These are phyloP conservation scores for Ethmia dodecea DNA, from an alignment of 2,888 invertebrate species.

Conservation along the genomic window DNA sequence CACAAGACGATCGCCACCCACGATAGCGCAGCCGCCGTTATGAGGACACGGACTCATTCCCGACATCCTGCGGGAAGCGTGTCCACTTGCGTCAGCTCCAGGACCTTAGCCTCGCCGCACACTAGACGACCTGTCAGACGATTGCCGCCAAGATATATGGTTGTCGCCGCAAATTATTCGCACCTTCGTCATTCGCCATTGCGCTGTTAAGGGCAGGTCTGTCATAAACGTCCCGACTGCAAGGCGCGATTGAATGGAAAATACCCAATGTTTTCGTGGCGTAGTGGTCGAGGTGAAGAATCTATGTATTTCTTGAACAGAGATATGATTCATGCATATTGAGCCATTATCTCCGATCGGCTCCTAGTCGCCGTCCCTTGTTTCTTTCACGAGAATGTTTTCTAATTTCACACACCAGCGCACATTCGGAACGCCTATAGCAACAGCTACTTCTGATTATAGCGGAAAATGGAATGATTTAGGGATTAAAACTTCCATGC, in stretches of 20 bases:
- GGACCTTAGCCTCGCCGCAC: slow-evolving; percentile 54
- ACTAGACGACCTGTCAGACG: slow-evolving; percentile 60
- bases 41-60: slow-evolving; percentile 74
- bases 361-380: slow-evolving; percentile 24
- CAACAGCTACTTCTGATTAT: slow-evolving; percentile 25
- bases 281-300: slow-evolving; percentile 1
- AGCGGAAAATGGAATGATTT: slow-evolving; percentile 4
- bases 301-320: slow-evolving; percentile 14
- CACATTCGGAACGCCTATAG: slow-evolving; percentile 26
- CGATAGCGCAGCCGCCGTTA: slow-evolving; percentile 53
- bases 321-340: slow-evolving; percentile 23
- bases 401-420: slow-evolving; percentile 44
- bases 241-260: slow-evolving; percentile 15
- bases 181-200: slow-evolving; percentile 30
- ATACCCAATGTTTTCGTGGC: too few relatives aligned
- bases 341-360: slow-evolving; percentile 27
- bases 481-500: not conserved
- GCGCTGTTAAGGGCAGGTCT: slow-evolving; percentile 26
- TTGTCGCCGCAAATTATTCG: slow-evolving; percentile 26
- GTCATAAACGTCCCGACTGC: slow-evolving; percentile 1
- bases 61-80: slow-evolving; percentile 72
- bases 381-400: slow-evolving; percentile 35
- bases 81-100: slow-evolving; percentile 61
- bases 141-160: slow-evolving; percentile 50
- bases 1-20: slow-evolving; percentile 60